Percentiles rank a stretch among this genome's conserved stretches.
phyloP scores from a whole-genome alignment of 2,888 invertebrate genomes.

The Philereme vetulata region DNA sequence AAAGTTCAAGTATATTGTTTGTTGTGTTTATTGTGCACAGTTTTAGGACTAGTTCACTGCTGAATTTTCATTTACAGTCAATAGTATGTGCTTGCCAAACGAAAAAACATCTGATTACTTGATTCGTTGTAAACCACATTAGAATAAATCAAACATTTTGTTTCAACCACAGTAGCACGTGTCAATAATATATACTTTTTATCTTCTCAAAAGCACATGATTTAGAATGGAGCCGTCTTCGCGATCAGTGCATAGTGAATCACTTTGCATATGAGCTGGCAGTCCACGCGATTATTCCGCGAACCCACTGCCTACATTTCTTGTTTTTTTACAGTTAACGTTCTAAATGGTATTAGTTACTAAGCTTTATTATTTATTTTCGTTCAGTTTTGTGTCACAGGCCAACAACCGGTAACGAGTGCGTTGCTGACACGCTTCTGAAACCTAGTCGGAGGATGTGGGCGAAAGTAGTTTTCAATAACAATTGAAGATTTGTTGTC shows the following conservation, averaged over 20 bases:
- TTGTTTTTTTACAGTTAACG: conserved; percentile 54
- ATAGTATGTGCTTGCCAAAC: too few species aligned
- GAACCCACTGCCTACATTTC: conserved; percentile 39
- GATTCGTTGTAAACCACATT: too few species aligned
- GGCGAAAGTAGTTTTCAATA: conserved; percentile 34
- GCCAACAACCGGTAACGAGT: conserved; percentile 50
- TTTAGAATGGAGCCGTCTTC: conserved; percentile 1
- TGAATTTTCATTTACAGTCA: too few species aligned
- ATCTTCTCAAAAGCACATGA: conserved; percentile 3
- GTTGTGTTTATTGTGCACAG: too few species aligned
- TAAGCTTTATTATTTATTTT: conserved; percentile 52
- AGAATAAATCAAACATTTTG: too few species aligned
- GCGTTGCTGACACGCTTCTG: conserved; percentile 39
- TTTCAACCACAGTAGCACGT: too few species aligned
- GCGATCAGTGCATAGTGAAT: conserved; percentile 37
- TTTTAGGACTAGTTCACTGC: too few species aligned
- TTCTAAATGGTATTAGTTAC: conserved; percentile 53
- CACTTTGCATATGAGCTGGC: conserved; percentile 48
- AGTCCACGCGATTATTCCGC: conserved; percentile 39
- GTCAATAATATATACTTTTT: too few species aligned
- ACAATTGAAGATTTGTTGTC: conserved; percentile 12
- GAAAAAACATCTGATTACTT: too few species aligned
- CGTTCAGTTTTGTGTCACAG: conserved; percentile 42
- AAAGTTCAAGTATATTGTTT: too few species aligned
- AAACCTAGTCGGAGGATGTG: conserved; percentile 32